Evolutionary conservation across 1,140 invertebrate species (phyloP).

Genomic region (Ips nitidus): DNA sequence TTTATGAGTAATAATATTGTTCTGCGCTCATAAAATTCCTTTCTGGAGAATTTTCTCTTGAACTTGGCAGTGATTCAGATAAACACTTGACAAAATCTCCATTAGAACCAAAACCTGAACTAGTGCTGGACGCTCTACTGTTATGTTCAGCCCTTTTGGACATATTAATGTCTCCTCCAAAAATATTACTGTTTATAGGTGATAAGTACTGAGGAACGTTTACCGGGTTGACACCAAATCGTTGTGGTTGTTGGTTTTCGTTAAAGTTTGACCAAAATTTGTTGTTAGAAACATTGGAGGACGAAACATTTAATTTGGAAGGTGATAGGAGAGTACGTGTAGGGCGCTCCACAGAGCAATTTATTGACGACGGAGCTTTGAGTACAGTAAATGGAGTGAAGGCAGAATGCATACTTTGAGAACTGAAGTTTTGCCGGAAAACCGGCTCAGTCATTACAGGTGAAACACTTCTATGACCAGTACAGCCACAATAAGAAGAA

Average conservation of each 20-base stretch:
- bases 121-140: conserved; percentile 63
- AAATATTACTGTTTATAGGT: no score
- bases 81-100: conserved; percentile 18
- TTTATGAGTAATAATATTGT: conserved; percentile 1
- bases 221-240: conserved; percentile 13
- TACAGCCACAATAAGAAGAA: no score
- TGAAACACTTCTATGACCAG: no score
- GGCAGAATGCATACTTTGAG: no score
- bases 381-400: no score
- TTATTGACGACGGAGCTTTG: no score
- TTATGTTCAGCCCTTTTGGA: conserved; percentile 38
- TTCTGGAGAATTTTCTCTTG: conserved; percentile 29
- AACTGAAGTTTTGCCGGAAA: no score
- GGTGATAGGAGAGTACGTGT: neutral
- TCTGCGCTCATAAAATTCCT: conserved; percentile 11
- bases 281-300: neutral
- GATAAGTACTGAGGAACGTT: no score
- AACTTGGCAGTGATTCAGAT: conserved; percentile 23
- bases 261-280: conserved; percentile 8
- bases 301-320: neutral
- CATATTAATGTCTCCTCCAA: no score
- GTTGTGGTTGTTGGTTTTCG: neutral
- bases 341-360: no score
- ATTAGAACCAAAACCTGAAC: conserved; percentile 60
- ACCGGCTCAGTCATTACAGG: no score